Base-by-base conservation (phyloP, 2,113 vertebrate genomes). In the Caracal caracal region DNA sequence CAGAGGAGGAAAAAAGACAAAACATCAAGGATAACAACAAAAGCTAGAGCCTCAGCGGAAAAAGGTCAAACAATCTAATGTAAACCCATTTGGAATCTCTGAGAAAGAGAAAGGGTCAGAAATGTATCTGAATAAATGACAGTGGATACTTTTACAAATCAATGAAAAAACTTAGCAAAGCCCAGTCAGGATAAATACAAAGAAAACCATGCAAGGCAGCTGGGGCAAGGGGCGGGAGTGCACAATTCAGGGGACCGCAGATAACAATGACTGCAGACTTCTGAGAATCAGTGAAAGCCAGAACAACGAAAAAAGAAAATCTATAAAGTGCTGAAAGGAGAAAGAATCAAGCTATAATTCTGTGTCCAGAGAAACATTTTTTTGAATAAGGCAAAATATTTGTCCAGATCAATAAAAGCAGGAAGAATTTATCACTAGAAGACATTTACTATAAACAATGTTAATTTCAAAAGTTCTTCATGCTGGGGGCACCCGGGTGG, bases 191-290 rank as follows among this genome's bases (percentile, higher is more conserved):
- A 47, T 9, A 43, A 53, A 22, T 2, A 19, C 35, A 47, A 56
- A 35, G 86, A 37, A 83, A 61, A 33, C 0, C 0, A 1, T 1
- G 9, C 19, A 24, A 40, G 24, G 16, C 24, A 28, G 7, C 26
- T n/a, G 3, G 8, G 16, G n/a, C 0, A 6, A 59, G 1, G 10
- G 17, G 22, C 12, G 1, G 2, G 17, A 1, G 12, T 2, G 11
- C 30, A 15, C 1, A 28, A 0, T 0, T 6, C 6, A 19, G 9
- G 1, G 16, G 2, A 4, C 12, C 30, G 11, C 43, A 9, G 10
- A 4, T 17, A 30, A 13, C 6, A 33, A 0, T 3, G 6, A 35
- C 20, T 10, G 0, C 5, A 26, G 30, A 88, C 35, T 4, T 22
- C 0, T 51, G 6, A 40, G 33, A 53, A 10, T 3, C 16, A 3